Percentiles rank a stretch among this genome's conserved stretches.
These are phyloP conservation scores for Stichodactyla helianthus DNA, from an alignment of 64 coral and sea anemone genomes.

Conservation along the genomic window DNA sequence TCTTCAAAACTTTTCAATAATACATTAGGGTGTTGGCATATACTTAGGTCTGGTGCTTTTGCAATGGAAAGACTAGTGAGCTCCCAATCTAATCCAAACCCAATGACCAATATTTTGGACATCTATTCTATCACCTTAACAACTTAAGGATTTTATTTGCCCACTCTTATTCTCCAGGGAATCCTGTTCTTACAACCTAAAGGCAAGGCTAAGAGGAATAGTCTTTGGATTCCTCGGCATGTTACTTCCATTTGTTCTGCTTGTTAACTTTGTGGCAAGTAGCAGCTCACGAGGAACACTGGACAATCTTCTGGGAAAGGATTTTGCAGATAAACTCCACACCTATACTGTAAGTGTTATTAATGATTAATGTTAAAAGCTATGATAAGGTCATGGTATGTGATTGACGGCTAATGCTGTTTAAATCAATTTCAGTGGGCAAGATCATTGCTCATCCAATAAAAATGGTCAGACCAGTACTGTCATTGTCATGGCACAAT, in stretches of 20 bases:
- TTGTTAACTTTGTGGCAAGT: slow-evolving; percentile 72
- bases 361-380: neutral
- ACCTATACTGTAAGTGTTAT: slow-evolving; percentile 60
- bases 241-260: slow-evolving; percentile 73
- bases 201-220: slow-evolving; percentile 65
- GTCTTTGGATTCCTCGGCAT: slow-evolving; percentile 71
- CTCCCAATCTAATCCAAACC: no score
- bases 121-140: neutral
- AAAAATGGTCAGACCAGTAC: no score
- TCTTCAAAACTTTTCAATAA: no score
- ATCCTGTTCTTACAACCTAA: slow-evolving; percentile 74
- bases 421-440: no score
- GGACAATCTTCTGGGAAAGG: slow-evolving; percentile 56
- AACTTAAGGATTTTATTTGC: neutral
- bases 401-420: no score
- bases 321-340: slow-evolving; percentile 45
- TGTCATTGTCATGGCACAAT: no score
- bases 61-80: no score
- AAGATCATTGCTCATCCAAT: no score
- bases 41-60: no score
- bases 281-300: slow-evolving; percentile 50
- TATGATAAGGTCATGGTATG: no score
- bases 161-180: slow-evolving; percentile 40
- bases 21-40: no score
- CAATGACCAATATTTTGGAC: no score